These are phyloP conservation scores for Copsychus sechellarum DNA, from an alignment of 2,113 vertebrate genomes.

Conservation along the genomic window DNA sequence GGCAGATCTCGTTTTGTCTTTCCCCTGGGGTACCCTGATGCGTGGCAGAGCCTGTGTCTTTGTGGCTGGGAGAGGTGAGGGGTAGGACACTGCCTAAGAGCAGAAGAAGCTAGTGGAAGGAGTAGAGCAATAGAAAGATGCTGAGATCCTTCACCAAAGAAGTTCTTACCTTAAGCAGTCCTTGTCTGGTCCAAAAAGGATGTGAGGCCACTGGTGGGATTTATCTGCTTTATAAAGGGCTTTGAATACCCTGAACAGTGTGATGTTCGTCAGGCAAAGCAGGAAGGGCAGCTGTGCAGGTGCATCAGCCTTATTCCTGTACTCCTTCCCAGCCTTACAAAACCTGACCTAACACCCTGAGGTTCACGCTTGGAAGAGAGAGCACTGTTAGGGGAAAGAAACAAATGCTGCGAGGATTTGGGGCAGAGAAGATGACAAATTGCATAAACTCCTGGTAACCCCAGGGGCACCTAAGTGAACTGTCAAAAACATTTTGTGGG, in stretches of 20 bases:
- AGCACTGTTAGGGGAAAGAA: not conserved
- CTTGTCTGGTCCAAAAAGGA: not conserved
- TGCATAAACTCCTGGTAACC: not conserved
- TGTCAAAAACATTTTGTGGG: not conserved
- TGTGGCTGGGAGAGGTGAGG: not conserved
- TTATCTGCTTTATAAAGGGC: not conserved
- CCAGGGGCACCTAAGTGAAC: not conserved
- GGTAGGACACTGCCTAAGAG: not conserved
- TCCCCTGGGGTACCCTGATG: not conserved
- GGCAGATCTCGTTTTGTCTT: not conserved
- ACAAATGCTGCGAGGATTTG: not conserved
- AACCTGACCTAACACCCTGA: not conserved
- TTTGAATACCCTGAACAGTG: not conserved
- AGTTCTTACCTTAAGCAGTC: not conserved
- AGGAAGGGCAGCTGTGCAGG: rapidly evolving
- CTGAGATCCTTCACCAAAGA: not conserved
- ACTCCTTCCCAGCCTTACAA: not conserved
- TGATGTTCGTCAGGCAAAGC: not conserved
- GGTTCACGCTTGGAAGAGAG: rapidly evolving
- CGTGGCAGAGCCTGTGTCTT: not conserved
- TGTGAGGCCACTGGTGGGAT: not conserved
- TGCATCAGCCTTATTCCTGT: not conserved
- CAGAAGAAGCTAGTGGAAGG: not conserved
- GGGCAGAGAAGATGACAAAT: not conserved
- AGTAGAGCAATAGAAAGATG: not conserved